These are phyloP conservation scores for Platanista minor DNA, from an alignment of 2,113 vertebrate species.

Conservation along the genomic window DNA sequence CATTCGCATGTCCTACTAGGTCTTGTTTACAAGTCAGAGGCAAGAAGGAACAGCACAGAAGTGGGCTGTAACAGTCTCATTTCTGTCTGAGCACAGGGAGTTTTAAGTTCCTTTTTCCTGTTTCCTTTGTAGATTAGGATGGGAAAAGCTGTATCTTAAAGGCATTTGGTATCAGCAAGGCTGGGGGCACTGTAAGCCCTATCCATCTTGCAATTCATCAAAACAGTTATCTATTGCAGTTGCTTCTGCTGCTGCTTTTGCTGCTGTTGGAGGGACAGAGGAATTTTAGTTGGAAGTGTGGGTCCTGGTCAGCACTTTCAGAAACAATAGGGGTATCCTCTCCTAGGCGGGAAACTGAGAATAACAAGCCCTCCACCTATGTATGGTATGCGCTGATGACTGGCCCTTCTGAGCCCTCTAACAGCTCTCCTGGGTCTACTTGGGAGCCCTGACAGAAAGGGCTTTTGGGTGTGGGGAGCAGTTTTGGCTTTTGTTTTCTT, in stretches of 20 bases:
- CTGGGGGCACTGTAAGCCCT: conserved; percentile 69
- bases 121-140: conserved; percentile 93
- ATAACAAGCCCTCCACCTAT: conserved; percentile 72
- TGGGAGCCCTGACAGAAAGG: conserved; percentile 15
- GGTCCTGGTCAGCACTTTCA: conserved; percentile 78
- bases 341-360: conserved; percentile 65
- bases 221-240: conserved; percentile 73
- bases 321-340: conserved; percentile 82
- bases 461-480: neutral
- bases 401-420: conserved; percentile 27
- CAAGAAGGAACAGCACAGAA: conserved; percentile 74
- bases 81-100: conserved; percentile 88
- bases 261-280: conserved; percentile 51
- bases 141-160: conserved; percentile 89
- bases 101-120: conserved; percentile 94
- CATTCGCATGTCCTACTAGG: conserved; percentile 51
- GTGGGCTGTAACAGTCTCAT: conserved; percentile 80
- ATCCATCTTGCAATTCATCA: conserved; percentile 78
- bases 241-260: conserved; percentile 62
- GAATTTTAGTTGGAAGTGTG: conserved; percentile 63
- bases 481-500: conserved; percentile 40
- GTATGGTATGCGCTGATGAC: conserved; percentile 58
- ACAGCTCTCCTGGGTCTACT: conserved; percentile 39
- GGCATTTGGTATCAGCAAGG: conserved; percentile 81
- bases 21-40: conserved; percentile 76